Base-by-base conservation (phyloP, 2,113 vertebrate species). In the Heterocephalus glaber region DNA sequence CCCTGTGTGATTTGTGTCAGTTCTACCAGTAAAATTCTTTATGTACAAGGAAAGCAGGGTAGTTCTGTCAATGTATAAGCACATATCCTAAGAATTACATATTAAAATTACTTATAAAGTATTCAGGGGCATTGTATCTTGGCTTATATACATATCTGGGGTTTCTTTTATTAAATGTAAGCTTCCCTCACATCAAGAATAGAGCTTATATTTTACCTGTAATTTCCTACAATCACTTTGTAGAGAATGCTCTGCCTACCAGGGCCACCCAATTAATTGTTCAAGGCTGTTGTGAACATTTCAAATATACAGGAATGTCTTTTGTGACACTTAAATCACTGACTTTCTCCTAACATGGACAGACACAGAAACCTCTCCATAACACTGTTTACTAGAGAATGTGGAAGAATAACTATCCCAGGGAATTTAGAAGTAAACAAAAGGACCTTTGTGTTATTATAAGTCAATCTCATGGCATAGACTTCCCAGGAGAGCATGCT, bases 231-330 rank as follows among this genome's bases (percentile, higher is more conserved):
- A 85, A 35, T 33, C 41, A 88, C 38, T 90, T 61, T 52, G 65
- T 26, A 82, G 66, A 89, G 52, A 41, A 13, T 41, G 54, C 85
- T 86, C 93, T 80, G 61, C 68, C 89, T 72, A 82, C n/a, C 81
- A 80, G 72, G 58, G 74, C 52, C 66, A 88, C 79, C 56, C n/a
- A 17, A 6, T 3, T 84, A 22, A 6, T 3, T 84, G 33, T 17
- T 93, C 77, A 97, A 95, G 92, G 89, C 79, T 95, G 38, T 81
- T 86, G 66, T 81, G 94, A 93, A 82, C 47, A 84, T 89, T 96
- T 89, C 63, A 92, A 80, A 95, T 52, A 60, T 8, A 80, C 41
- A 63, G 49, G 60, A 90, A 91, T 87, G 63, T 52, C 94, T 86
- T 95, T 65, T 80, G 65, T 92, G 79, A 83, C 63, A 56, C 28